Evolutionary conservation across 2,797 vertebrate genomes (phyloP), one percentile per base, ranked within the genome.

Genomic region (Pseudochaenichthys georgianus): DNA sequence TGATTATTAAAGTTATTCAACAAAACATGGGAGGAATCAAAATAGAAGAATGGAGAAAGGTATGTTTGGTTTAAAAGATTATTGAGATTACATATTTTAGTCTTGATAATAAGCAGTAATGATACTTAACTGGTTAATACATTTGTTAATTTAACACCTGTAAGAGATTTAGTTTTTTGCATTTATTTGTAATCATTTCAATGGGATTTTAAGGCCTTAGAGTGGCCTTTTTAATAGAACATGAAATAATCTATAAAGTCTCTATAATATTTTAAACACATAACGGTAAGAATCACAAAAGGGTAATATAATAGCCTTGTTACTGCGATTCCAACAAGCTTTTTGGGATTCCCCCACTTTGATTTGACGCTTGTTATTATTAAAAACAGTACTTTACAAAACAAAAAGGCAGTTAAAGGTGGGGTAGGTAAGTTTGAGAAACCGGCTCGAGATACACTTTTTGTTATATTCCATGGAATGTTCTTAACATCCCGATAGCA

Each of bases 21-120:
- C 91, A 95, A 86, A 95, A 95, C 86, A 93, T 92, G 92, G 93
- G 93, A 7, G 93, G 90, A 62, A 83, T 94, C 74, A 95, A 94
- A 92, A 42, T 90, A 28, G 89, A 95, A 10, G 93, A 95, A 77
- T 94, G 92, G 84, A 92, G 93, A 81, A 96, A 95, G 94, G 95
- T 96, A 84, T 5, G 80, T 80, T 70, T 76, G 11, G 70, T 46
- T 75, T 3, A 58, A 64, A 1, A 5, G 15, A 52, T 64, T 7
- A 13, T 5, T 46, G 4, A 43, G 46, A 13, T 51, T 0, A 57
- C 51, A 28, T 28, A 28, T 28, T 3, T n/a, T 50, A 7, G n/a
- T 55, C 3, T 47, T 64, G 16, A 46, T 3, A 54, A 9, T 60
- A n/a, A 34, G 23, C 41, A 46, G 1, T 41, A 53, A 19, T 38